Evolutionary conservation across 2,888 invertebrate species (phyloP).

Genomic region (Rapana venosa): DNA sequence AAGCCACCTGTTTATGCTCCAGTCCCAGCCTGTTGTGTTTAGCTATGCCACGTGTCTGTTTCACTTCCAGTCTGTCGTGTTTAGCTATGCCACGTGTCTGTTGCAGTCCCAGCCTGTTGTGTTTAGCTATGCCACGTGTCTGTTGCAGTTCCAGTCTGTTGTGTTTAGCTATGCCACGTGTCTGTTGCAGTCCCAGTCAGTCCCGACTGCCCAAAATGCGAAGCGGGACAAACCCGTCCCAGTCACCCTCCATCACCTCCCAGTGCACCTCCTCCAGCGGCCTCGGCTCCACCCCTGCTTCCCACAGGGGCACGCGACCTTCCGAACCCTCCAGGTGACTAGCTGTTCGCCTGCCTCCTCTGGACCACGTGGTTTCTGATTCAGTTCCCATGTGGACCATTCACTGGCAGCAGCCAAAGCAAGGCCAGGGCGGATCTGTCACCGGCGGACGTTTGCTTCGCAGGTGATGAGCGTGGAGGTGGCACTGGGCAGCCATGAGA

Average conservation of each 20-base stretch:
- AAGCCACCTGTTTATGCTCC: no score
- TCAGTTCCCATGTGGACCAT: slow-evolving; percentile 55
- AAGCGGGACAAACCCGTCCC: neutral
- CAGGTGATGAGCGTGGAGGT: no score
- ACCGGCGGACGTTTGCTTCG: neutral
- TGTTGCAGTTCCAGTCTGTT: neutral
- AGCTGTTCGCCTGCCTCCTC: slow-evolving; percentile 72
- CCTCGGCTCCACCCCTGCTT: slow-evolving; percentile 33
- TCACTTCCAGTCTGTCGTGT: no score
- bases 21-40: neutral
- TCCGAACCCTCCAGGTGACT: slow-evolving; percentile 63
- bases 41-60: neutral
- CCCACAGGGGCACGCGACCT: slow-evolving; percentile 37
- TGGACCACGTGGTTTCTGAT: slow-evolving; percentile 51
- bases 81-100: no score
- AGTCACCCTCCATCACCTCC: neutral
- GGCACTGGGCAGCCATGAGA: neutral
- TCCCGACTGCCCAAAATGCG: slow-evolving; percentile 33
- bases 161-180: no score
- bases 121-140: no score
- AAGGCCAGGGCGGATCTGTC: neutral
- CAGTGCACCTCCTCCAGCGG: neutral
- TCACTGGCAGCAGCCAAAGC: slow-evolving; percentile 47
- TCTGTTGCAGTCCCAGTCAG: neutral
- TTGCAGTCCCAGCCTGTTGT: neutral